These are phyloP conservation scores for Clytia hemisphaerica DNA, from an alignment of 30 jellyfish, hydroid and myxozoan genomes.

Conservation along the genomic window DNA sequence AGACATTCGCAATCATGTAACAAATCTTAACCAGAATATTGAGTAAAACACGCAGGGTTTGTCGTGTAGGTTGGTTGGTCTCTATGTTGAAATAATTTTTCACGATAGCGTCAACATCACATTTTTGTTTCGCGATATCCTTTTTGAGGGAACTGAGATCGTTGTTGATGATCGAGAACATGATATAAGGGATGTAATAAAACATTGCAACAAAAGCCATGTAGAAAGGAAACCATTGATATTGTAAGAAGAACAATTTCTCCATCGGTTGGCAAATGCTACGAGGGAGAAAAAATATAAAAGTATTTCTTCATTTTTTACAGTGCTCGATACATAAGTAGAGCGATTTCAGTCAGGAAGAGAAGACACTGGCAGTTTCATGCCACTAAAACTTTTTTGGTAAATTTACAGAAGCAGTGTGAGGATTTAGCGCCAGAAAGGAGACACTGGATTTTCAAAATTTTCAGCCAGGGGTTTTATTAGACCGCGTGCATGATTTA, in stretches of 20 bases:
- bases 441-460: no score
- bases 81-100: background rate
- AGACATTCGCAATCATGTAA: slow-evolving; percentile 16
- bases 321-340: no score
- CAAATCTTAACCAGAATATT: slow-evolving; percentile 17
- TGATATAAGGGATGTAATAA: slow-evolving; percentile 9
- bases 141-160: slow-evolving; percentile 19
- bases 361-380: no score
- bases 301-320: no score
- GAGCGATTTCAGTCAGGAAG: no score
- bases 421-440: no score
- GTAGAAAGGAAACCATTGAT: slow-evolving; percentile 32
- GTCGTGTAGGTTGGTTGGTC: slow-evolving; percentile 6
- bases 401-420: no score
- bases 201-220: slow-evolving; percentile 4
- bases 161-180: slow-evolving; percentile 8
- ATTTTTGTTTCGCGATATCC: slow-evolving; percentile 6
- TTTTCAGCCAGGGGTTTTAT: no score
- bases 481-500: no score
- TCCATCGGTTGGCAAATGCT: slow-evolving; percentile 15
- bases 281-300: no score
- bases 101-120: slow-evolving; percentile 2
- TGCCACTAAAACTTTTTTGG: no score
- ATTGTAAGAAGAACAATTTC: slow-evolving; percentile 8
- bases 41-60: background rate